These are phyloP conservation scores for Rhyzopertha dominica DNA, from an alignment of 1,140 invertebrate genomes.

Conservation along the genomic window DNA sequence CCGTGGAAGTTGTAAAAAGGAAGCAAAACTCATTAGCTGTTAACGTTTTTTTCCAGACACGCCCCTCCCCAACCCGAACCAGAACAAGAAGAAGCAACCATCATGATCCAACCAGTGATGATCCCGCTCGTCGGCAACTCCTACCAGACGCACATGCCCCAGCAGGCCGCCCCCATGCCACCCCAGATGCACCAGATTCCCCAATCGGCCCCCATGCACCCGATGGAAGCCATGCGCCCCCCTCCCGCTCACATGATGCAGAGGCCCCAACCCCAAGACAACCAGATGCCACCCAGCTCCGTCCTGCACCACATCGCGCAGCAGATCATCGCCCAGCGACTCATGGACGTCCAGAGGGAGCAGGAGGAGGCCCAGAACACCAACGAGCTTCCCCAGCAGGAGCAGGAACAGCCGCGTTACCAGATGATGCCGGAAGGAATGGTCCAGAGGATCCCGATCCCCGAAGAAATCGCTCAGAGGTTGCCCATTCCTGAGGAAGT, in stretches of 20 bases:
- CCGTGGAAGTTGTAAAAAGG: no score
- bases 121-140: slow-evolving; percentile 37
- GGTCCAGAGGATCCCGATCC: slow-evolving; percentile 3
- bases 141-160: slow-evolving; percentile 41
- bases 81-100: slow-evolving; percentile 39
- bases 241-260: slow-evolving; percentile 35
- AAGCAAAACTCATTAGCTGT: no score
- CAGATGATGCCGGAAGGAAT: slow-evolving; percentile 11
- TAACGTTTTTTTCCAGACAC: slow-evolving; percentile 15
- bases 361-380: slow-evolving; percentile 21
- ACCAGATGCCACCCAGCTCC: slow-evolving; percentile 31
- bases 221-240: slow-evolving; percentile 40
- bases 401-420: slow-evolving; percentile 18
- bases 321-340: slow-evolving; percentile 42
- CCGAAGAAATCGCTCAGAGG: slow-evolving; percentile 38
- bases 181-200: slow-evolving; percentile 5
- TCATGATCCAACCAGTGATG: slow-evolving; percentile 44
- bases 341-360: slow-evolving; percentile 35
- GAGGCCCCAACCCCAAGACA: slow-evolving; percentile 16
- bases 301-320: slow-evolving; percentile 43
- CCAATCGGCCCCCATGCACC: slow-evolving; percentile 19
- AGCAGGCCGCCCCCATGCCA: slow-evolving; percentile 23
- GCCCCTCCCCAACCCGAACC: slow-evolving; percentile 24
- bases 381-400: slow-evolving; percentile 14
- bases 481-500: slow-evolving; percentile 57